phyloP scores from a whole-genome alignment of 2,113 vertebrate genomes.

The Oreocharis arfaki region DNA sequence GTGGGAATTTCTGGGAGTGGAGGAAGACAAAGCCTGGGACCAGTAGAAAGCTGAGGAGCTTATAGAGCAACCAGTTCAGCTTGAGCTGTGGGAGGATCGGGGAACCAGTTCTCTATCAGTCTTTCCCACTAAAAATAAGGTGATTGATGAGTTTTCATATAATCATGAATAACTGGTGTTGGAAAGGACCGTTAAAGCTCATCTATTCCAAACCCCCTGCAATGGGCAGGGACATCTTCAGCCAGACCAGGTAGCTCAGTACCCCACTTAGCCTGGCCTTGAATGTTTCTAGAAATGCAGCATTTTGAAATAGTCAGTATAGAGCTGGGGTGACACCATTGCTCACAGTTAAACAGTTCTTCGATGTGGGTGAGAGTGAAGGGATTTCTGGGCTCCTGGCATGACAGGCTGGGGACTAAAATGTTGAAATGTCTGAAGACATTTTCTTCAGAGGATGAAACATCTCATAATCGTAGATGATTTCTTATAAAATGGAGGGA shows the following conservation, averaged over 20 bases:
- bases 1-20: neutral
- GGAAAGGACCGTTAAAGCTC: neutral
- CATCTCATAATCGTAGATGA: accelerated
- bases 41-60: neutral
- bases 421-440: neutral
- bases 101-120: neutral
- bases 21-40: neutral
- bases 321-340: neutral
- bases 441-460: neutral
- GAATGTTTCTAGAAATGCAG: neutral
- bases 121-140: neutral
- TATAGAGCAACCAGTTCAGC: neutral
- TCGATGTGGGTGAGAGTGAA: accelerated
- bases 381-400: neutral
- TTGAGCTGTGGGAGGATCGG: neutral
- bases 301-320: neutral
- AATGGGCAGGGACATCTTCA: neutral
- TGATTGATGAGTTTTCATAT: neutral
- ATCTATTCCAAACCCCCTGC: neutral
- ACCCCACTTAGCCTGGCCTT: neutral
- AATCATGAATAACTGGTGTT: neutral
- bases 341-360: neutral
- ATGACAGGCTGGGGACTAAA: neutral
- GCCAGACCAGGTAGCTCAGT: neutral
- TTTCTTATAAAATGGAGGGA: neutral